Conservation (phyloP, 2,113 vertebrate genomes). For the Turdus rufiventris region DNA sequence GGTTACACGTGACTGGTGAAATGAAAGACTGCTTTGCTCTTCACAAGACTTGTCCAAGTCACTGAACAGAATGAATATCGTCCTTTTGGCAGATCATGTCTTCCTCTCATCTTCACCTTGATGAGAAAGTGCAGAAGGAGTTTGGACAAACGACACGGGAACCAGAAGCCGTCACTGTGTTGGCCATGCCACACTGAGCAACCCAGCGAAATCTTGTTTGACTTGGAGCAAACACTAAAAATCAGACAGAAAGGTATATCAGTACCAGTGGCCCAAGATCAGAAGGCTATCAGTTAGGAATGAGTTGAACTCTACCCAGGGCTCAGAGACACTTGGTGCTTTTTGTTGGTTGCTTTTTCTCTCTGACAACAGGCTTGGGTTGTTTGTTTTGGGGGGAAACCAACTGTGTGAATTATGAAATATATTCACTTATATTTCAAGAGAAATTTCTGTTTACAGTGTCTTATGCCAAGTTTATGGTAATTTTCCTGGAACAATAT, state of each 20-base stretch:
- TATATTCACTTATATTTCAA: neutral
- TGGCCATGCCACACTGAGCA: neutral
- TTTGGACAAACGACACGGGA: neutral
- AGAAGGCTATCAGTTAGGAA: neutral
- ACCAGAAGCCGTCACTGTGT: fast-evolving
- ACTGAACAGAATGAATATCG: neutral
- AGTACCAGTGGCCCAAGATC: neutral
- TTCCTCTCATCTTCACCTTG: neutral
- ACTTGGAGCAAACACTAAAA: neutral
- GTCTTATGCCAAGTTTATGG: neutral
- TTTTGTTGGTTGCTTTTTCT: neutral
- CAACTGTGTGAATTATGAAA: neutral
- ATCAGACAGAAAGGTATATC: neutral
- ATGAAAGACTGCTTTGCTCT: neutral
- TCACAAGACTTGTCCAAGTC: neutral
- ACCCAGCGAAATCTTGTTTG: neutral
- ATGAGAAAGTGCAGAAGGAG: neutral
- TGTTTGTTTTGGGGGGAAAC: neutral
- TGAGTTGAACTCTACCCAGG: neutral
- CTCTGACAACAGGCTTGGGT: neutral
- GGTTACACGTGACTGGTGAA: neutral
- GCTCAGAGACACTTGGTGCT: neutral
- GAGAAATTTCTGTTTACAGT: neutral
- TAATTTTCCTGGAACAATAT: neutral
- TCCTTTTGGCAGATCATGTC: neutral